Evolutionary conservation across 2,797 vertebrate genomes (phyloP).

Genomic region (Hipposideros larvatus): DNA sequence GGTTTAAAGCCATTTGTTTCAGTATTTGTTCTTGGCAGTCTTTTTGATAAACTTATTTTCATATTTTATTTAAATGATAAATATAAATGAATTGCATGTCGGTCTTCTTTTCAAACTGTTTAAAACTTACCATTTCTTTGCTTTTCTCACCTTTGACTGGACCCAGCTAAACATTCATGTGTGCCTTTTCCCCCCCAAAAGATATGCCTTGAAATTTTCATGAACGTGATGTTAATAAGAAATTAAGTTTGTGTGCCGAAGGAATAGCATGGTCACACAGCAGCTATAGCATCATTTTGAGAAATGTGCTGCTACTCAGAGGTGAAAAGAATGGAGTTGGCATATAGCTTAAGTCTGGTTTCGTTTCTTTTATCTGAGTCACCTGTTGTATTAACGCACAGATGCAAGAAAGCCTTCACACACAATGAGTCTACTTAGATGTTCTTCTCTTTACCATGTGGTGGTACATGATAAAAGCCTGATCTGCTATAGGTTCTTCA

Average conservation of each 20-base stretch:
- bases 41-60: constrained; percentile 23
- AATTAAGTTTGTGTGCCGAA: constrained; percentile 56
- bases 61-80: neutral
- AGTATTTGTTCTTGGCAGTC: neutral
- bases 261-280: constrained; percentile 59
- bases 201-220: constrained; percentile 14
- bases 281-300: constrained; percentile 38
- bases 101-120: constrained; percentile 5
- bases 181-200: neutral
- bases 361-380: constrained; percentile 29
- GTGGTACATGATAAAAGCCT: neutral
- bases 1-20: neutral
- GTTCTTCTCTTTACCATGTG: neutral
- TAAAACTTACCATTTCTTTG: neutral
- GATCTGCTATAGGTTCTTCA: neutral
- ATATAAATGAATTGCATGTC: neutral
- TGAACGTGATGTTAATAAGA: constrained; percentile 55
- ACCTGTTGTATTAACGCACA: neutral
- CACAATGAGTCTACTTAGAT: neutral
- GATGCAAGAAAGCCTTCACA: neutral
- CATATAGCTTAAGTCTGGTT: constrained; percentile 15
- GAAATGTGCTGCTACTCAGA: constrained; percentile 57
- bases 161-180: neutral
- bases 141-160: neutral
- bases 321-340: constrained; percentile 39